A percentile compares a stretch with the other conserved stretches of the same genome.
These are phyloP conservation scores for Meteorus colon DNA, from an alignment of 2,888 invertebrate genomes.

Conservation along the genomic window DNA sequence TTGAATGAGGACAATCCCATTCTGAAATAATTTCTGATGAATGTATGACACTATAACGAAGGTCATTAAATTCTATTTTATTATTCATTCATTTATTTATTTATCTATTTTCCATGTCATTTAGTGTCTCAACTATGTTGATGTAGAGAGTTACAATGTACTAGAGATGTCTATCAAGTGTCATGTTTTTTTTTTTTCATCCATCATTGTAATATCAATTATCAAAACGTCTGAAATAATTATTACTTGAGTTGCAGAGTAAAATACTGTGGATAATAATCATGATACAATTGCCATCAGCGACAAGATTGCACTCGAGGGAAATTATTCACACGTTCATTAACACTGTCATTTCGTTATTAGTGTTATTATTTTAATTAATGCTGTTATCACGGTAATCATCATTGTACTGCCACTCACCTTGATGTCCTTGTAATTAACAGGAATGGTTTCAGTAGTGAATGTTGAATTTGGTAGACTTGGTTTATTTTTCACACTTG, in stretches of 20 bases:
- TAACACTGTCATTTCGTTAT: neutral
- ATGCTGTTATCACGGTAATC: neutral
- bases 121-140: too few species aligned
- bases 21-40: neutral
- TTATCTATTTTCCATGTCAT: neutral
- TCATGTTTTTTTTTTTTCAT: neutral
- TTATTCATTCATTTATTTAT: neutral
- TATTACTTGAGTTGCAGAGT: neutral
- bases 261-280: neutral
- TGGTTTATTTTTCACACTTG: conserved; percentile 93
- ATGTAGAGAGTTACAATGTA: too few species aligned
- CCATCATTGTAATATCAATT: neutral
- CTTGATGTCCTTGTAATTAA: conserved; percentile 88
- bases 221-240: neutral
- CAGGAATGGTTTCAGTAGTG: conserved; percentile 81
- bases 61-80: neutral
- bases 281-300: neutral
- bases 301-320: neutral
- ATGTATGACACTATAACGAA: neutral
- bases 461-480: conserved; percentile 88
- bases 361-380: too few species aligned
- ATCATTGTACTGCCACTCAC: conserved; percentile 75
- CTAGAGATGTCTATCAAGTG: neutral
- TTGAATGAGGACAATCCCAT: conserved; percentile 1
- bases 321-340: conserved; percentile 1